Base-by-base conservation (phyloP, 2,888 invertebrate genomes). In the Tachina fera region DNA sequence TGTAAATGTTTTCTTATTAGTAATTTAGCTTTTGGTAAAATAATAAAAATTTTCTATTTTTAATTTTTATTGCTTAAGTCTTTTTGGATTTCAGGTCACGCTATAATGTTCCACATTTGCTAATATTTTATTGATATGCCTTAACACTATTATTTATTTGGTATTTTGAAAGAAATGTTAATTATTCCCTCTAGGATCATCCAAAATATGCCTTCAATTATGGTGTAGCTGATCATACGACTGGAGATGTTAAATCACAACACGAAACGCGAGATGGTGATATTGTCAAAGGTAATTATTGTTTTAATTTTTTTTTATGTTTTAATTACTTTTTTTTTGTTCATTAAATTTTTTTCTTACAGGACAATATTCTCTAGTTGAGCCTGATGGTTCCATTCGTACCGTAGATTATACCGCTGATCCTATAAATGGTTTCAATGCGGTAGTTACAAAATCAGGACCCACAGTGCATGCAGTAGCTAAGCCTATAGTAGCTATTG, bases 131-230 rank as follows among this genome's bases (percentile, higher is more conserved):
- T 31, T 31, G 4, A 31, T 31, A 31, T 31, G 4, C 31, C 31
- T 31, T 31, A 2, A 31, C 6, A 31, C 31, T 31, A 31, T 31
- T 31, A 31, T 31, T 31, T 31, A 31, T 31, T 31, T 0, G 6
- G 31, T 31, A 31, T 6, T 6, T 31, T 22, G 3, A 31, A 31
- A 5, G 6, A 31, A 5, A 5, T 6, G 19, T 14, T 22, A 56
- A 31, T 5, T 63, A 53, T 61, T 43, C 11, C 6, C 1, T 43
- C 60, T 89, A 95, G 95, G 94, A 94, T 87, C 93, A 93, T 83
- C 95, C 95, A 0, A 94, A 94, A 91, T 95, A 95, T 87, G 93
- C 95, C 1, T 95, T 95, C 88, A 95, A 95, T 88, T 95, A 95
- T 88, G 95, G 95, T 22, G 95, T 95, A 61, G 94, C 95, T 16